These are phyloP conservation scores for Heteractis magnifica DNA, from an alignment of 92 coral and sea anemone species.

Conservation along the genomic window DNA sequence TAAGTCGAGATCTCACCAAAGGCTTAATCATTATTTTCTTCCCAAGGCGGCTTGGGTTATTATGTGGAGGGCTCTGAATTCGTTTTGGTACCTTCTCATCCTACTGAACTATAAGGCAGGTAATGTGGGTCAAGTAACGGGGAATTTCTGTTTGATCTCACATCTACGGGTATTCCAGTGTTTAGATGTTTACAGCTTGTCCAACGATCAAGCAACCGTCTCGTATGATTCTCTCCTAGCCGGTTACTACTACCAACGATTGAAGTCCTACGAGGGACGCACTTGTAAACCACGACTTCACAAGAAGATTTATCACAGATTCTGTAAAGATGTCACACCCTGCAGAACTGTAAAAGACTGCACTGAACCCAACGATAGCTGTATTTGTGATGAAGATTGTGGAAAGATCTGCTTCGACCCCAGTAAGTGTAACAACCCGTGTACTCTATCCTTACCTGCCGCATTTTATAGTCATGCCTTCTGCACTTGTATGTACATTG, in stretches of 20 bases:
- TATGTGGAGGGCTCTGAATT: slow-evolving; percentile 82
- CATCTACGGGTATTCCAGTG: slow-evolving; percentile 29
- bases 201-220: slow-evolving; percentile 26
- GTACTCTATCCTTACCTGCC: background rate
- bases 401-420: slow-evolving; percentile 83
- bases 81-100: slow-evolving; percentile 68
- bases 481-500: background rate
- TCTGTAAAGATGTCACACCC: slow-evolving; percentile 43
- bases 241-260: slow-evolving; percentile 67
- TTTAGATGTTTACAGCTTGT: slow-evolving; percentile 25
- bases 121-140: slow-evolving; percentile 45
- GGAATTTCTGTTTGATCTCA: slow-evolving; percentile 54
- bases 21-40: slow-evolving; percentile 41
- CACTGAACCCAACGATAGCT: slow-evolving; percentile 52
- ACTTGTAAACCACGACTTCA: slow-evolving; percentile 67
- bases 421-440: slow-evolving; percentile 59
- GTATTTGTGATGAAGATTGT: slow-evolving; percentile 88
- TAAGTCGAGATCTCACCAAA: slow-evolving; percentile 44
- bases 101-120: slow-evolving; percentile 77
- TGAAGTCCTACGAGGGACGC: slow-evolving; percentile 78
- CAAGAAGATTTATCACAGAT: slow-evolving; percentile 36
- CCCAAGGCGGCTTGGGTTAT: slow-evolving; percentile 58
- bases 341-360: slow-evolving; percentile 86
- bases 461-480: background rate
- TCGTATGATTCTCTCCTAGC: slow-evolving; percentile 31